Conservation (phyloP, 1,140 invertebrate species). For the Halesus radiatus region DNA sequence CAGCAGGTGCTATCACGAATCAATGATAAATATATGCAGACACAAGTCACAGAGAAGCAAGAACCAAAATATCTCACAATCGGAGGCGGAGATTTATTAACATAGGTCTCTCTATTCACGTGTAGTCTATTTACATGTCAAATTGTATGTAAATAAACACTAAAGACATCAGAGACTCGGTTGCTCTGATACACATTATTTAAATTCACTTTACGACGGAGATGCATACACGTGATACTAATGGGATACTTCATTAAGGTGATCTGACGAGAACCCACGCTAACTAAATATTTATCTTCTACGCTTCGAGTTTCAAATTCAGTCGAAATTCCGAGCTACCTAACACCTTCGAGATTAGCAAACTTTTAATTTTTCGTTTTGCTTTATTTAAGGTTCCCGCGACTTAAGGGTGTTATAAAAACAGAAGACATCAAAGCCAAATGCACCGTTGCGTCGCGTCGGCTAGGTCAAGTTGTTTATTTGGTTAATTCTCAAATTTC, state of each 20-base stretch:
- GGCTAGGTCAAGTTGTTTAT: too few species aligned
- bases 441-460: too few species aligned
- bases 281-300: neutral
- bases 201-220: conserved; percentile 24
- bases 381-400: too few species aligned
- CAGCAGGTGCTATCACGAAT: too few species aligned
- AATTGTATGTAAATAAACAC: neutral
- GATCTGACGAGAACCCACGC: conserved; percentile 11
- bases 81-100: neutral
- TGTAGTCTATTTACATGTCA: neutral
- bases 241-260: neutral
- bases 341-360: neutral
- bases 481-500: too few species aligned
- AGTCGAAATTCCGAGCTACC: neutral
- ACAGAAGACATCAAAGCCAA: too few species aligned
- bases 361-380: too few species aligned
- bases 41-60: neutral
- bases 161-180: neutral
- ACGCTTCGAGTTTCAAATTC: neutral
- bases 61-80: neutral
- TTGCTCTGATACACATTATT: conserved; percentile 3
- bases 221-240: neutral
- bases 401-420: too few species aligned
- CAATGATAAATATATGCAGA: neutral
- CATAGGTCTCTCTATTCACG: neutral